A percentile compares a stretch with the other conserved stretches of the same genome.
These are phyloP conservation scores for Stegodyphus dumicola DNA, from an alignment of 1,140 invertebrate species.

Conservation along the genomic window DNA sequence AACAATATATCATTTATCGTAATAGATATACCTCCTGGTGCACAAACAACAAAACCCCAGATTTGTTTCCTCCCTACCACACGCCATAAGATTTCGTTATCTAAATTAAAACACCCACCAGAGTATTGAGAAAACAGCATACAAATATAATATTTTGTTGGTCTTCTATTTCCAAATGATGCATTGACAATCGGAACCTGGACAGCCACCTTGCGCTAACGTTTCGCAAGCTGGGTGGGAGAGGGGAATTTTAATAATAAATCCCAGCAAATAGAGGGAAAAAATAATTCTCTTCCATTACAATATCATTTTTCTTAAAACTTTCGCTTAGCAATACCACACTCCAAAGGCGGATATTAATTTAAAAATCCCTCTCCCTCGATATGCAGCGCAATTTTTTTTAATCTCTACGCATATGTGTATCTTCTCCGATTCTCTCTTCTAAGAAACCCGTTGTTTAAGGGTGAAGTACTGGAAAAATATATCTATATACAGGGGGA, in stretches of 20 bases:
- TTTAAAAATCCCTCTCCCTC: constrained; percentile 46
- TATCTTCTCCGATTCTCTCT: neutral
- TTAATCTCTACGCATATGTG: neutral
- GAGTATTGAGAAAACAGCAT: no score
- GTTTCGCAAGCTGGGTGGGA: neutral
- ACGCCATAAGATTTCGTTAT: no score
- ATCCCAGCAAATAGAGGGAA: neutral
- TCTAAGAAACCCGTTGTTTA: constrained; percentile 33
- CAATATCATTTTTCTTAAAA: constrained; percentile 51
- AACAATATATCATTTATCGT: no score
- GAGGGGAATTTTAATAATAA: neutral
- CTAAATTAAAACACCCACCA: no score
- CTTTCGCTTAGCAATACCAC: constrained; percentile 49
- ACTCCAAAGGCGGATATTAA: constrained; percentile 38
- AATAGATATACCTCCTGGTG: no score
- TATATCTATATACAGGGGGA: constrained; percentile 7
- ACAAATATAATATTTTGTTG: no score
- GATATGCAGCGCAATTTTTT: constrained; percentile 22
- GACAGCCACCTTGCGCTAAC: neutral
- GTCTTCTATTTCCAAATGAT: neutral
- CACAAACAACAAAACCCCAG: no score
- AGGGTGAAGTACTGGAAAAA: constrained; percentile 10
- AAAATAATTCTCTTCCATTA: constrained; percentile 17
- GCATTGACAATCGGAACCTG: neutral
- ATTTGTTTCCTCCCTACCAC: no score